Evolutionary conservation across 2,113 vertebrate genomes (phyloP).

Genomic region (Paratilapia polleni): DNA sequence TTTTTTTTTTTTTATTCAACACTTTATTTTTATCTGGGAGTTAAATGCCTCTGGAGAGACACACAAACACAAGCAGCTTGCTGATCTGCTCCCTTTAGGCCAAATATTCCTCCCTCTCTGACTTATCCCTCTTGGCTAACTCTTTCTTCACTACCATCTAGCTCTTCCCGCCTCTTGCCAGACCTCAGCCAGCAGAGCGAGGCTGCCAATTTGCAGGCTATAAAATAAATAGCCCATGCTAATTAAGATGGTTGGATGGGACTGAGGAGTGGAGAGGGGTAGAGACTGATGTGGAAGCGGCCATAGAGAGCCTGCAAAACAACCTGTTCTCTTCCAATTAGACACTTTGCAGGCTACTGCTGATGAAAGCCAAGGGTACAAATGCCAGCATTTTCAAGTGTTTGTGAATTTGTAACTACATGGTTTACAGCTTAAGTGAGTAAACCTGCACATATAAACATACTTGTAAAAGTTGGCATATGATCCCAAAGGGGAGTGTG

Average conservation of each 20-base stretch:
- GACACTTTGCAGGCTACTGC: slow-evolving; percentile 51
- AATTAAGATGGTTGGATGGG: slow-evolving; percentile 76
- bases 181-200: slow-evolving; percentile 59
- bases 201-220: slow-evolving; percentile 76
- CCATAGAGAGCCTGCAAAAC: slow-evolving; percentile 67
- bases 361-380: slow-evolving; percentile 40
- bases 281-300: slow-evolving; percentile 48
- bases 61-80: slow-evolving; percentile 25
- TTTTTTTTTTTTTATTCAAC: not conserved
- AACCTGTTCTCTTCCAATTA: slow-evolving; percentile 73
- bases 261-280: slow-evolving; percentile 47
- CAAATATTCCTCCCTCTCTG: slow-evolving; percentile 25
- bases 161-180: slow-evolving; percentile 41
- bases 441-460: slow-evolving; percentile 41
- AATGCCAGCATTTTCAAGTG: slow-evolving; percentile 34
- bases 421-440: slow-evolving; percentile 32
- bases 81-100: slow-evolving; percentile 33
- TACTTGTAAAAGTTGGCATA: slow-evolving; percentile 13
- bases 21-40: not conserved
- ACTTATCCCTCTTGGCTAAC: slow-evolving; percentile 9
- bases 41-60: not conserved
- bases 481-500: slow-evolving; percentile 3
- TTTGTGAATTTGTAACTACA: slow-evolving; percentile 38
- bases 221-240: slow-evolving; percentile 79
- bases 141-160: not conserved